Base-by-base conservation (phyloP, 2,797 vertebrate genomes). In the Sternotherus odoratus region DNA sequence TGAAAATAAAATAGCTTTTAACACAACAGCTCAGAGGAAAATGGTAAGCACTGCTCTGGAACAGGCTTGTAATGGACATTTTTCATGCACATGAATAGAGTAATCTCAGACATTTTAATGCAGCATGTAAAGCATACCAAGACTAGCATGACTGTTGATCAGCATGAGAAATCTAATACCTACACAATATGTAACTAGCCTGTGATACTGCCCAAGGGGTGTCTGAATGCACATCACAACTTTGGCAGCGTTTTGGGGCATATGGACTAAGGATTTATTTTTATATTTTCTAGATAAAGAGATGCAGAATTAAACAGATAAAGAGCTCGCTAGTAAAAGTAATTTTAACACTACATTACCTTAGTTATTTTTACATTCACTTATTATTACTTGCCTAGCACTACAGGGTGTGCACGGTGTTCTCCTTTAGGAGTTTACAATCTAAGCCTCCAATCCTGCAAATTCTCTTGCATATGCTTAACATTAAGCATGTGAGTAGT, bases 331-430 rank as follows among this genome's bases (percentile, higher is more conserved):
- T 97, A 95, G 93, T 92, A 96, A 94, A 81, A 95, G 85, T 56
- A 26, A 89, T 92, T 97, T 97, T 95, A 92, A 81, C 84, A 77
- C 90, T 96, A 79, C 72, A 91, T 91, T 97, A 93, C 91, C 96
- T 95, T 91, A 95, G 95, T 94, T 96, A 91, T 96, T 96, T 96
- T 97, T 93, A 91, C 91, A 92, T 84, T 93, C 86, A 96, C 93
- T 49, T 79, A 63, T 39, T n/a, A 80, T 16, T 60, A 60, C 57
- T 60, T 60, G 57, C 33, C 57, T 60, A 33, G 57, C 33, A 15
- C 13, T 60, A 60, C 57, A 60, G 57, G 57, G 57, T 30, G 12
- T 60, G 30, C 12, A 60, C 33, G 57, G 6, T 33, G 13, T 60
- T 60, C 30, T 30, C 30, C 33, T 13, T 54, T 36, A 74, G 50